Evolutionary conservation across 2,888 invertebrate species (phyloP).

Genomic region (Bombyx huttoni): DNA sequence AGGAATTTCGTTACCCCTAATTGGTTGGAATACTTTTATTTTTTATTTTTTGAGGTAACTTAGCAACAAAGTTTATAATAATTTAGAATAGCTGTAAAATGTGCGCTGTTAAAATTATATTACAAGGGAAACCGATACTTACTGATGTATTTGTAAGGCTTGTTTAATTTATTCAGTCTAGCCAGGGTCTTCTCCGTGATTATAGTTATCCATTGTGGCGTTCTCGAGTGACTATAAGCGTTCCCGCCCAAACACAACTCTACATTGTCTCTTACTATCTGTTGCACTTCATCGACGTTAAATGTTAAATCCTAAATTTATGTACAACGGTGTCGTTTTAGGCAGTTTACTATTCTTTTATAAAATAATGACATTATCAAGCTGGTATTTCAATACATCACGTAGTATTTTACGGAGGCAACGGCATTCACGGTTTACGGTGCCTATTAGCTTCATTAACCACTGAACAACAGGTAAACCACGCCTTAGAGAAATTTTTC

Average conservation of each 20-base stretch:
- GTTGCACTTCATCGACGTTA: slow-evolving; percentile 82
- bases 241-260: slow-evolving; percentile 82
- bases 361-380: no score
- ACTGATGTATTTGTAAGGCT: slow-evolving; percentile 84
- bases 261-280: slow-evolving; percentile 81
- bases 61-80: no score
- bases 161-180: slow-evolving; percentile 81
- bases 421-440: no score
- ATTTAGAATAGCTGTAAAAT: not conserved
- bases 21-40: no score
- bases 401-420: no score
- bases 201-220: slow-evolving; percentile 77
- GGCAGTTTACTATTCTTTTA: no score
- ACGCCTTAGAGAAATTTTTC: no score
- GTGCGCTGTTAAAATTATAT: not conserved
- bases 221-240: slow-evolving; percentile 69
- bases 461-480: no score
- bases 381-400: no score
- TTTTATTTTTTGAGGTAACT: no score
- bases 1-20: no score
- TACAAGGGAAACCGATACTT: slow-evolving; percentile 24
- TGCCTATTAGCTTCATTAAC: no score
- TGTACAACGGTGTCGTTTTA: not conserved
- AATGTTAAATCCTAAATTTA: slow-evolving; percentile 54
- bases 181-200: slow-evolving; percentile 83